Conservation (phyloP, 2,888 invertebrate species). For the Deladenus siricidicola region DNA sequence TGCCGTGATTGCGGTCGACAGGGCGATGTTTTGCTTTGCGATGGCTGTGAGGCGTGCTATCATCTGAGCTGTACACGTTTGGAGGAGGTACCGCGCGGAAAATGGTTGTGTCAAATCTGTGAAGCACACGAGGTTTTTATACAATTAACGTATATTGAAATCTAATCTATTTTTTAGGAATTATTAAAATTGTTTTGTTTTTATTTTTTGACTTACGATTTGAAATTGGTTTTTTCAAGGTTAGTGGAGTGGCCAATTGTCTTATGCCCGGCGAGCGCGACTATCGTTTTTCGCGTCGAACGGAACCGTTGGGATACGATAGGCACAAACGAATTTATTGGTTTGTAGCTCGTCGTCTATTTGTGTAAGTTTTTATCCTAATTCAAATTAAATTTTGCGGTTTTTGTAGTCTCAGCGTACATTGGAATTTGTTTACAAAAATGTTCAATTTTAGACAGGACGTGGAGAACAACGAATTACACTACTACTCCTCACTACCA, state of each 20-base stretch:
- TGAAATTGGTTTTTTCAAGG: conserved; percentile 49
- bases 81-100: conserved; percentile 74
- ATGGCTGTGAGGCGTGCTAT: conserved; percentile 91
- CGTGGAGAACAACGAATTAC: conserved; percentile 61
- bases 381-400: background rate
- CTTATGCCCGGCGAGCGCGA: conserved; percentile 60
- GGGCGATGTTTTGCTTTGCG: conserved; percentile 90
- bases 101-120: conserved; percentile 69
- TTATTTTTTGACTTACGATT: background rate
- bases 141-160: conserved; percentile 3
- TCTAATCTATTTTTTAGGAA: no score
- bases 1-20: conserved; percentile 52
- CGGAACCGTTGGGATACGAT: conserved; percentile 88
- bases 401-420: background rate
- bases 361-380: conserved; percentile 67
- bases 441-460: conserved; percentile 63
- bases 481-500: conserved; percentile 80
- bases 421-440: background rate
- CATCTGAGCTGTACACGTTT: conserved; percentile 90
- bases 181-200: background rate
- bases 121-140: conserved; percentile 70
- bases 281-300: conserved; percentile 79
- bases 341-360: conserved; percentile 83
- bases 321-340: conserved; percentile 93
- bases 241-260: conserved; percentile 85